Base-by-base conservation (phyloP, 2,888 invertebrate species). In the Zhuqinia jingwanae region DNA sequence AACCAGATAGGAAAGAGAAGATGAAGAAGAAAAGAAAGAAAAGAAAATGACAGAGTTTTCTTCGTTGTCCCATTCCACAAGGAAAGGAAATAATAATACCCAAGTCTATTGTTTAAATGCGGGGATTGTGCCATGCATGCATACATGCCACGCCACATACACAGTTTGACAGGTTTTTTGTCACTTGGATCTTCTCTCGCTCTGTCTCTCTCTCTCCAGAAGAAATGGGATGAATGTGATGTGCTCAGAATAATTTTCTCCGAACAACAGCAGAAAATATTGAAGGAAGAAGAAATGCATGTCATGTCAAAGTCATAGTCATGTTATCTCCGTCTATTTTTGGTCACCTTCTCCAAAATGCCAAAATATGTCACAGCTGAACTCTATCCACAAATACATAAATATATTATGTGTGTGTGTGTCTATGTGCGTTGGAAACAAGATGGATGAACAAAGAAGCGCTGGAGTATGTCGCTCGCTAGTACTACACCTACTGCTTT, bases 71-170 rank as follows among this genome's bases (percentile, higher is more conserved):
- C 36, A 36, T 36, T 36, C 36, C 36, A 36, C 36, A 36, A 36
- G 36, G 36, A 36, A 36, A 36, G 36, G 36, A 70, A 70, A 50
- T 70, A 70, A 53, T 75, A 53, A 75, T 75, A 53, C 75, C 75
- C 75, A n/a, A 53, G 75, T 75, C 75, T 75, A 75, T 75, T 75
- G 75, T 75, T 75, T 75, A 75, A 75, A 75, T 75, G 50, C 75
- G 50, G 13, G 53, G 53, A 75, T 75, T 75, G 75, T 50, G 75
- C 30, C 15, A 30, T 15, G 27, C n/a, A 27, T 73, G 15, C 25
- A 27, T 73, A 3, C 25, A 50, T 25, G 50, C 42, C 45, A 70
- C 5, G 47, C 50, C 25, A n/a, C 47, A n/a, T 22, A 45, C 25
- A 70, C 25, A 25, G 30, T 75, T 75, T 75, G 75, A 75, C 75